Percentiles rank a stretch among this genome's conserved stretches.
Evolutionary conservation across 2,888 invertebrate genomes (phyloP).

Genomic region (Dryococelus australis): DNA sequence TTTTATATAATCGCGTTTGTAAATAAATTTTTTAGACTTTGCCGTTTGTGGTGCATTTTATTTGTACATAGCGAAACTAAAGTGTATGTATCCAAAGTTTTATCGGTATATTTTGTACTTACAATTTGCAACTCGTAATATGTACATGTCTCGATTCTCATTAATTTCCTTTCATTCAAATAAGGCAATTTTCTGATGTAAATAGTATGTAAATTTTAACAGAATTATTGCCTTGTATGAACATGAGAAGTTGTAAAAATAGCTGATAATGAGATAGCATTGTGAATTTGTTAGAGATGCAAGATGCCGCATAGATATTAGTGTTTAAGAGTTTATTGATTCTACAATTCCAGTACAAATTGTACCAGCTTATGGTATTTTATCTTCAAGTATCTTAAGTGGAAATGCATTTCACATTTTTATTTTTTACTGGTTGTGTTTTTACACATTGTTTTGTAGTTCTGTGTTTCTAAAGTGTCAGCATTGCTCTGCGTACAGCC

Average conservation of each 20-base stretch:
- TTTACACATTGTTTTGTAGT: not conserved
- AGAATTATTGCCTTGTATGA: not conserved
- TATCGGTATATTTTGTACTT: constrained; percentile 24
- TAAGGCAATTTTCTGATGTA: not conserved
- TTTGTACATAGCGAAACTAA: constrained; percentile 27
- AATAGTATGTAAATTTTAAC: not conserved
- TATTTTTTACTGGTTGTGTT: constrained; percentile 16
- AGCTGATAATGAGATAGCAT: not conserved
- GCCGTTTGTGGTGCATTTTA: constrained; percentile 12
- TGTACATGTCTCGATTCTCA: not conserved
- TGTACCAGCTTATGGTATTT: constrained; percentile 6
- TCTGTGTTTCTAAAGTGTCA: not conserved
- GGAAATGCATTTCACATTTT: constrained; percentile 1
- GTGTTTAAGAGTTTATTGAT: constrained; percentile 1
- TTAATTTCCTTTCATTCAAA: not conserved
- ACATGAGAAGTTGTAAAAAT: not conserved
- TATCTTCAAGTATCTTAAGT: not conserved
- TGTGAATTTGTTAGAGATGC: not conserved
- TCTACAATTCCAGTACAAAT: constrained; percentile 11
- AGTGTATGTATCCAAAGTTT: constrained; percentile 17
- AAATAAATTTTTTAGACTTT: constrained; percentile 16
- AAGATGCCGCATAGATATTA: constrained; percentile 6
- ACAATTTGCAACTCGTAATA: constrained; percentile 17
- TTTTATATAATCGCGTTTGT: not conserved
- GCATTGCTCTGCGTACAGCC: not conserved